These are phyloP conservation scores for Eptatretus atami DNA, from an alignment of 2,797 vertebrate genomes.

Conservation along the genomic window DNA sequence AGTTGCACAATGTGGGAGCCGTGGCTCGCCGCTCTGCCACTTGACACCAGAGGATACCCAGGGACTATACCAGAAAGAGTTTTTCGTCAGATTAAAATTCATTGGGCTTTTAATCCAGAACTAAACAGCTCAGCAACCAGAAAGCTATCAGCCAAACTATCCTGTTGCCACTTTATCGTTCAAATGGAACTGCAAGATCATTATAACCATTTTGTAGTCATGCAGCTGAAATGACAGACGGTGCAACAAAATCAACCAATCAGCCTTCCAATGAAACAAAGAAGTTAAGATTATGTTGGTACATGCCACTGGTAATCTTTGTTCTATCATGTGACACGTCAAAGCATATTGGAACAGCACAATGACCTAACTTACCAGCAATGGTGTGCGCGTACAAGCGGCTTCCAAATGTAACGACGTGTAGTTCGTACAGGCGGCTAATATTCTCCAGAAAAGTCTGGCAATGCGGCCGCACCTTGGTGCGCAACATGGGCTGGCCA, in stretches of 20 bases:
- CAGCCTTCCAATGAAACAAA: background rate
- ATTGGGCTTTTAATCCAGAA: too few relatives aligned
- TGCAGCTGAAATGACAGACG: background rate
- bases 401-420: slow-evolving; percentile 92
- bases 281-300: too few relatives aligned
- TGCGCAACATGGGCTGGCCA: slow-evolving; percentile 84
- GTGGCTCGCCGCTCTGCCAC: too few relatives aligned
- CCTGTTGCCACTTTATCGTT: too few relatives aligned
- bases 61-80: too few relatives aligned
- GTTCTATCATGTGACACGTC: background rate
- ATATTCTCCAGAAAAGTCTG: slow-evolving; percentile 84
- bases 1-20: too few relatives aligned
- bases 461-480: slow-evolving; percentile 80
- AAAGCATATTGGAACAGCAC: too few relatives aligned
- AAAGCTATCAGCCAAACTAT: too few relatives aligned
- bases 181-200: background rate
- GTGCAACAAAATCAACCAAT: background rate
- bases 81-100: too few relatives aligned
- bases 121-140: too few relatives aligned
- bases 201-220: background rate
- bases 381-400: slow-evolving; percentile 89
- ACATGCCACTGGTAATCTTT: too few relatives aligned
- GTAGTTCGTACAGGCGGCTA: slow-evolving; percentile 64
- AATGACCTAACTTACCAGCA: slow-evolving; percentile 25
- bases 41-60: too few relatives aligned